Evolutionary conservation across 1,140 invertebrate genomes (phyloP).

Genomic region (Pseudobourletiella spinata): DNA sequence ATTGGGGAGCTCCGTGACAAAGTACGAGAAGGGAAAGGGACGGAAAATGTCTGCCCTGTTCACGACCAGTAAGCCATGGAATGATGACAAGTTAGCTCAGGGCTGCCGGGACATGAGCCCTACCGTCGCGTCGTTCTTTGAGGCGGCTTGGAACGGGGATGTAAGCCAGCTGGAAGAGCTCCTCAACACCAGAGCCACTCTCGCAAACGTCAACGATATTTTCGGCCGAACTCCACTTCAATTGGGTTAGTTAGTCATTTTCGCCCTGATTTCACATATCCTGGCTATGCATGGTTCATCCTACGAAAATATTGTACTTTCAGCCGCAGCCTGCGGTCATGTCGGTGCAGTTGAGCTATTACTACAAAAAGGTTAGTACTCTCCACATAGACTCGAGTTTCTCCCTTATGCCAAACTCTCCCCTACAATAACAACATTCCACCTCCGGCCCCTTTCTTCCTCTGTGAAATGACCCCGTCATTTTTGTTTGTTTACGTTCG

Average conservation of each 20-base stretch:
- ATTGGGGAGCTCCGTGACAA: not conserved
- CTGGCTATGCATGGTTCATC: not conserved
- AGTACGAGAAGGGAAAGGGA: not conserved
- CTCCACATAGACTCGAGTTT: not conserved
- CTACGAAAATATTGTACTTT: constrained; percentile 1
- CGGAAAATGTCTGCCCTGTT: constrained; percentile 32
- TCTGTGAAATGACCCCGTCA: too few species aligned
- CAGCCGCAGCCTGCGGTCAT: constrained; percentile 24
- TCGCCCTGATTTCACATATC: not conserved
- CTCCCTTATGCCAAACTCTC: not conserved
- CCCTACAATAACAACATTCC: not conserved
- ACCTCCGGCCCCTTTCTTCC: too few species aligned
- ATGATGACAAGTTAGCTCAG: constrained; percentile 22
- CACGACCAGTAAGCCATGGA: constrained; percentile 27
- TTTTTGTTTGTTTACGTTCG: too few species aligned
- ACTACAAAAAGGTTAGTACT: constrained; percentile 16
- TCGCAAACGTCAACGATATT: constrained; percentile 8
- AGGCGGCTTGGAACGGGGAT: constrained; percentile 29
- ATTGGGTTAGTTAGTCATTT: not conserved
- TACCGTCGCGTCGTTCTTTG: constrained; percentile 11
- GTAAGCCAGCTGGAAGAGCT: constrained; percentile 7
- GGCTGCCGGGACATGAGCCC: constrained; percentile 29
- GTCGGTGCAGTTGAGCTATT: constrained; percentile 18
- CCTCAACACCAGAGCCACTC: not conserved
- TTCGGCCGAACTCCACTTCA: not conserved